These are phyloP conservation scores for Diadromus collaris DNA, from an alignment of 2,888 invertebrate genomes.

Conservation along the genomic window DNA sequence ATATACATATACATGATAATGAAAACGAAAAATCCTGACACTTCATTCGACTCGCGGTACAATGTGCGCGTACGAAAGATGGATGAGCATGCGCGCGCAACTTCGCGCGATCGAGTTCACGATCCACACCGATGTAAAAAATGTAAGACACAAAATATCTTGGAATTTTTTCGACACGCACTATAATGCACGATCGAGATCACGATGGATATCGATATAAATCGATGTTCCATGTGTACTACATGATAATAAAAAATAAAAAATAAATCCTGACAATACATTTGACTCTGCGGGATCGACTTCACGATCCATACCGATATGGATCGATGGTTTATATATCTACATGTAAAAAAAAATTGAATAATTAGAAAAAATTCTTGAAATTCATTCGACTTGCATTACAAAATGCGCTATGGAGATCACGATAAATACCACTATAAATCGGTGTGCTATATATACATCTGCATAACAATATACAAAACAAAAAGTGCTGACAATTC, in stretches of 20 bases:
- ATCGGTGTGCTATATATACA: no score
- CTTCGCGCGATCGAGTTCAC: constrained; percentile 8
- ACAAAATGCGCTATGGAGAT: not conserved
- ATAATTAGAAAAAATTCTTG: no score
- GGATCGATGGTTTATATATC: constrained; percentile 9
- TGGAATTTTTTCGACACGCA: no score
- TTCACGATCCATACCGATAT: constrained; percentile 34
- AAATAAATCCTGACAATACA: not conserved
- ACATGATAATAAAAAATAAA: no score
- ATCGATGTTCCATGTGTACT: not conserved
- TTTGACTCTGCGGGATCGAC: not conserved
- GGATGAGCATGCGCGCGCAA: constrained; percentile 33
- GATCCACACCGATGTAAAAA: constrained; percentile 37
- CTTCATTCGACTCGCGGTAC: constrained; percentile 8
- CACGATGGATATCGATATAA: no score
- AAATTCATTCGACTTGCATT: not conserved
- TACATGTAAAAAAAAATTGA: no score
- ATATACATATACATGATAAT: not conserved
- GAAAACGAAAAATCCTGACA: not conserved
- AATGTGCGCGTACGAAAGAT: no score
- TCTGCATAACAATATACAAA: not conserved
- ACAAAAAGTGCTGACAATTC: no score
- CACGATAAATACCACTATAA: no score
- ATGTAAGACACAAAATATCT: no score
- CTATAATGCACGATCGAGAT: no score